These are phyloP conservation scores for Bujurquina vittata DNA, from an alignment of 2,113 vertebrate species.

Conservation along the genomic window DNA sequence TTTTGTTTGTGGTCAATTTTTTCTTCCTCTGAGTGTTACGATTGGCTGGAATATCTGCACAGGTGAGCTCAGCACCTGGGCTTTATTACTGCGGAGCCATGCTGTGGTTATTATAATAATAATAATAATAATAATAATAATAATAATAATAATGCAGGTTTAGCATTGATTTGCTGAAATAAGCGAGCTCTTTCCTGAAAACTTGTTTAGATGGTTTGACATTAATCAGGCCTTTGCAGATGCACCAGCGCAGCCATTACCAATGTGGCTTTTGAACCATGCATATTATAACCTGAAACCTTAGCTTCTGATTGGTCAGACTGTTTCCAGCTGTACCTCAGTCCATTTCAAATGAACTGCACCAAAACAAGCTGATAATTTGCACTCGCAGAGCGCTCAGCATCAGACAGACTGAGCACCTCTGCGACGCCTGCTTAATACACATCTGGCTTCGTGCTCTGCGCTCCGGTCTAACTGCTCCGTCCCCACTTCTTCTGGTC, in stretches of 20 bases:
- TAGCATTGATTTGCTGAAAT: not conserved
- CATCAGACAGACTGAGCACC: not conserved
- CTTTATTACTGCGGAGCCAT: not conserved
- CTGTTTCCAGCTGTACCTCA: no score
- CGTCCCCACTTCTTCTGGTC: not conserved
- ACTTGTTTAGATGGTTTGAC: no score
- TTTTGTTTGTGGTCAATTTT: not conserved
- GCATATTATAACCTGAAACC: no score
- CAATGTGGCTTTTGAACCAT: no score
- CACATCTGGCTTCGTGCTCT: not conserved
- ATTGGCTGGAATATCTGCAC: not conserved
- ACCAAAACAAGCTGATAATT: no score
- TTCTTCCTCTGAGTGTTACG: not conserved
- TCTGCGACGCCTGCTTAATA: accelerated
- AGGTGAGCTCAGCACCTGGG: no score
- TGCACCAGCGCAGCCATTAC: no score
- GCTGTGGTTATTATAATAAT: not conserved
- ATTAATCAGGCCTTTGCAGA: no score
- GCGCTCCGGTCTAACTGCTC: no score
- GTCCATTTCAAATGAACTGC: not conserved
- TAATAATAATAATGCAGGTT: not conserved
- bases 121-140: not conserved
- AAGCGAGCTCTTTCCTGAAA: not conserved
- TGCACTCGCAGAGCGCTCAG: no score
- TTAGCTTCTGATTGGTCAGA: no score